Base-by-base conservation (phyloP, 2,797 vertebrate genomes). In the Acipenser oxyrinchus region DNA sequence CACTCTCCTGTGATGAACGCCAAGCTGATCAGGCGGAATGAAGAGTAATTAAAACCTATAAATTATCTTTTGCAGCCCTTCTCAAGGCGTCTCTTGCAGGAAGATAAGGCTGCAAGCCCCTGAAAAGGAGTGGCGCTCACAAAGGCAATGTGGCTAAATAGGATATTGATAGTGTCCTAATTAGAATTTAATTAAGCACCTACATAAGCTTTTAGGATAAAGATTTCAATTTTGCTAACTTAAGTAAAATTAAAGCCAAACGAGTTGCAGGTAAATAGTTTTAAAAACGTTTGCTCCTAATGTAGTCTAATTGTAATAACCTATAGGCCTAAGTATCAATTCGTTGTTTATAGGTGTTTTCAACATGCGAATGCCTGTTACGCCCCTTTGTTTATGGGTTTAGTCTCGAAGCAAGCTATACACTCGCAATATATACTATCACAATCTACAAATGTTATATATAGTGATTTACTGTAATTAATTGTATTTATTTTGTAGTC, bases 1-100 rank as follows among this genome's bases (percentile, higher is more conserved):
- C 93, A 88, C 87, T 87, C 84, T 86, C 85, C 86, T 79, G 92
- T 93, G 93, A 95, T 93, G 93, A 95, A 93, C 92, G 84, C 90
- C 86, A 91, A 91, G 89, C 93, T 91, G 91, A 94, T 93, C 91
- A 91, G 92, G 93, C 91, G 91, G 93, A 94, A 94, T 94, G 93
- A 92, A 92, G 94, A 94, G 93, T 97, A 97, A 98, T 97, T 98
- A 97, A 97, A 96, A 94, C 93, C 95, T 95, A 97, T 97, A 97
- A 97, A 97, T 96, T 95, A 96, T 95, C 93, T 93, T 76, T 80
- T 79, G 84, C 86, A 82, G 82, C 81, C 82, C 87, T 87, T 87
- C 87, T 86, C 85, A 76, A 80, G 72, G 84, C 83, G 89, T 91
- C 89, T 90, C 91, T 87, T 88, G 90, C 88, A 84, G 87, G 83